A percentile compares a stretch with the other conserved stretches of the same genome.
These are phyloP conservation scores for Chrysolina haemoptera DNA, from an alignment of 2,888 invertebrate species.

Conservation along the genomic window DNA sequence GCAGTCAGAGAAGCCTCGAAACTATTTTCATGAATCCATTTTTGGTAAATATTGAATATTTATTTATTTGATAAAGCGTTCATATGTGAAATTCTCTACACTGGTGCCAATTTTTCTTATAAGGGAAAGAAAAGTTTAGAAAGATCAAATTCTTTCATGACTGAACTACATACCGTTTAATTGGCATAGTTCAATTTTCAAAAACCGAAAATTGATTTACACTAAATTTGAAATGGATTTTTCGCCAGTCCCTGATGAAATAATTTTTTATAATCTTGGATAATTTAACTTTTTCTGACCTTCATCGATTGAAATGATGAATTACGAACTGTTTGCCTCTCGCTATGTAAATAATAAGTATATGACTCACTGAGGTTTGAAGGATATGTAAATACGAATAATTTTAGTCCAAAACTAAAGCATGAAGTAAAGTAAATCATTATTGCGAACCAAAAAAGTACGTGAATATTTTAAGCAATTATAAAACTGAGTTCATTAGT, in stretches of 20 bases:
- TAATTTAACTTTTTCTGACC: too few relatives aligned
- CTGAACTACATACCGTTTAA: too few relatives aligned
- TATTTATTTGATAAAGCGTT: too few relatives aligned
- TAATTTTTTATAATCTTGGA: not conserved
- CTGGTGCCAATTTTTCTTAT: not conserved
- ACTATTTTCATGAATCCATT: too few relatives aligned
- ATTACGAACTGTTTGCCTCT: not conserved
- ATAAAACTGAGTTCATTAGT: not conserved
- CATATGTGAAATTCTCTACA: not conserved
- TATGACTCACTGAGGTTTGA: not conserved
- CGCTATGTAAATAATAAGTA: not conserved
- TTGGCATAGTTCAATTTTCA: too few relatives aligned
- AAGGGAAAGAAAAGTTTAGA: not conserved
- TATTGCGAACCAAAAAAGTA: slow-evolving; percentile 2
- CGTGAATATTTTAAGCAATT: not conserved
- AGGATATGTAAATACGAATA: slow-evolving; percentile 2
- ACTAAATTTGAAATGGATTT: too few relatives aligned
- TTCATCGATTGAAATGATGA: too few relatives aligned
- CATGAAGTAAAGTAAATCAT: not conserved
- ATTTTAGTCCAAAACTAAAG: not conserved
- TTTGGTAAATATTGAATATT: too few relatives aligned
- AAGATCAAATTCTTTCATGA: too few relatives aligned
- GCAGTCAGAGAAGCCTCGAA: too few relatives aligned
- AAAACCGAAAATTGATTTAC: too few relatives aligned
- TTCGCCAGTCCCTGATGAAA: too few relatives aligned